A percentile compares a stretch with the other conserved stretches of the same genome.
Conservation (phyloP, 37 sponge, comb jelly and placozoan genomes). For the Tethya wilhelma region DNA sequence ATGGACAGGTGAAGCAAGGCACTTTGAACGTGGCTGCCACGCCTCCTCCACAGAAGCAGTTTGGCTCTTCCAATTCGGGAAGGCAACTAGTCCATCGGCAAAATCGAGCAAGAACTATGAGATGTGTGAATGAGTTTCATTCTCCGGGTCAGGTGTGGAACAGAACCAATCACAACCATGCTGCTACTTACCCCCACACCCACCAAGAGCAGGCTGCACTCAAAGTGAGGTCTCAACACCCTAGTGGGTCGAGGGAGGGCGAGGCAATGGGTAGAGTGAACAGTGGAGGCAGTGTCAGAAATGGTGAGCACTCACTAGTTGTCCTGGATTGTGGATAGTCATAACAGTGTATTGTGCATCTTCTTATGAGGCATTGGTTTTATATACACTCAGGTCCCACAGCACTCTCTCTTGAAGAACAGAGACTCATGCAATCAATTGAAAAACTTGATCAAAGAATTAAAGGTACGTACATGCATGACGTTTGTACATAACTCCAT, state of each 20-base stretch:
- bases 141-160: constrained; percentile 8
- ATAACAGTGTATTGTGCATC: too few relatives aligned
- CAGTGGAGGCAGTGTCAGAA: too few relatives aligned
- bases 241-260: too few relatives aligned
- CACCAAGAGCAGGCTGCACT: not conserved
- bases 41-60: not conserved
- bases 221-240: too few relatives aligned
- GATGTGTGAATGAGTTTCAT: constrained; percentile 2
- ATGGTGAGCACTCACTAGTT: too few relatives aligned
- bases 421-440: constrained; percentile 62
- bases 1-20: too few relatives aligned
- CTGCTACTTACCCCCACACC: not conserved
- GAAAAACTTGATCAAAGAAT: constrained; percentile 62
- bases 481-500: not conserved
- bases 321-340: too few relatives aligned
- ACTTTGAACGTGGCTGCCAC: too few relatives aligned
- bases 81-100: not conserved
- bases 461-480: constrained; percentile 30
- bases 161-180: not conserved
- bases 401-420: constrained; percentile 60
- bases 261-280: not conserved
- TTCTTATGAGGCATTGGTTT: too few relatives aligned
- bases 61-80: too few relatives aligned
- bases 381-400: not conserved
- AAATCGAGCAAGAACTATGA: not conserved